phyloP scores from a whole-genome alignment of 2,113 vertebrate genomes.

The Phaethon lepturus region DNA sequence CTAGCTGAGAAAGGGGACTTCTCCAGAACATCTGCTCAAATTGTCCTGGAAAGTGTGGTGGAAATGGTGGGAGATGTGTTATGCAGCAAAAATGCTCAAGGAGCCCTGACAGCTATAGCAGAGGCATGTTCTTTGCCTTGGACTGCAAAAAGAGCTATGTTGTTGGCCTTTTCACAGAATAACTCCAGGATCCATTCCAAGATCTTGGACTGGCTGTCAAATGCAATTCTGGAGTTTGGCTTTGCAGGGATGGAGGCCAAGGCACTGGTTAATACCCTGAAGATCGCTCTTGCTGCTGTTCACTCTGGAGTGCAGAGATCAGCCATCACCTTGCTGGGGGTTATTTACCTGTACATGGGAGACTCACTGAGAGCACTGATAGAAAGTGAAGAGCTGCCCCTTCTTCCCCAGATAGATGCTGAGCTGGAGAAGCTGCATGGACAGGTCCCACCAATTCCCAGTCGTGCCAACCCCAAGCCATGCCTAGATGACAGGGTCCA shows the following conservation, averaged over 20 bases:
- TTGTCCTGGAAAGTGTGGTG: slow-evolving; percentile 80
- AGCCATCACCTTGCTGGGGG: slow-evolving; percentile 86
- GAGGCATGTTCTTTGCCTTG: slow-evolving; percentile 80
- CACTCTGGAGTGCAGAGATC: slow-evolving; percentile 87
- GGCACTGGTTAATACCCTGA: slow-evolving; percentile 87
- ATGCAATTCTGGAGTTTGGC: slow-evolving; percentile 84
- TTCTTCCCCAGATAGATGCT: slow-evolving; percentile 86
- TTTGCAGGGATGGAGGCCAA: slow-evolving; percentile 88
- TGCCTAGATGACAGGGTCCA: slow-evolving; percentile 73
- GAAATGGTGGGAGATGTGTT: slow-evolving; percentile 84
- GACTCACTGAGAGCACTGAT: slow-evolving; percentile 87
- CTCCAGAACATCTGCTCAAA: slow-evolving; percentile 76
- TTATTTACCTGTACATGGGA: slow-evolving; percentile 91
- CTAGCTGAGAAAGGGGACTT: slow-evolving; percentile 79
- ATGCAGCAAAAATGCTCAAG: slow-evolving; percentile 80
- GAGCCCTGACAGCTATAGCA: slow-evolving; percentile 78
- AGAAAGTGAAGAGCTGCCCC: slow-evolving; percentile 88
- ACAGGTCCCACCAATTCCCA: slow-evolving; percentile 82
- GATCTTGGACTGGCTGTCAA: slow-evolving; percentile 80
- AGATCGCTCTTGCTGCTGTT: slow-evolving; percentile 85
- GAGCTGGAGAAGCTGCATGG: slow-evolving; percentile 91
- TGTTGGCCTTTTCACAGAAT: slow-evolving; percentile 81
- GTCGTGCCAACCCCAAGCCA: slow-evolving; percentile 71
- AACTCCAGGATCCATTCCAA: slow-evolving; percentile 85
- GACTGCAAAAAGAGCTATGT: slow-evolving; percentile 82